phyloP scores from a whole-genome alignment of 2,797 vertebrate genomes.

The Paramormyrops hopkinsi region DNA sequence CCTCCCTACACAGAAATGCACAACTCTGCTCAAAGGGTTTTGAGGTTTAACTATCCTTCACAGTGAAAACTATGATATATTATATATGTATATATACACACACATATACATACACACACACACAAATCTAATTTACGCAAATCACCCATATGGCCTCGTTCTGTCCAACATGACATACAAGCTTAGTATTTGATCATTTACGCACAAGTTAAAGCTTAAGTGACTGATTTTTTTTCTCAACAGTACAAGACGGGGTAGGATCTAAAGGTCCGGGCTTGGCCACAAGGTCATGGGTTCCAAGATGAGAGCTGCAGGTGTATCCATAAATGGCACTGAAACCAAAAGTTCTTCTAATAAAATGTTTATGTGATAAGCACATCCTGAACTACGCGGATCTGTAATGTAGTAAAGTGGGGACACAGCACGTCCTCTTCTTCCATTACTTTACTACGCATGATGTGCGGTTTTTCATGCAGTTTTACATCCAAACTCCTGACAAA shows the following conservation, averaged over 20 bases:
- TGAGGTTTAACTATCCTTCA: neutral
- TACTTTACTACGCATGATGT: neutral
- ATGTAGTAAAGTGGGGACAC: neutral
- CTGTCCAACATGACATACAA: neutral
- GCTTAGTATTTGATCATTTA: neutral
- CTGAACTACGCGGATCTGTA: neutral
- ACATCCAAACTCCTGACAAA: neutral
- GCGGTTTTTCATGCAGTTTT: neutral
- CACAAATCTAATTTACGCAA: neutral
- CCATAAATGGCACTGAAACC: neutral
- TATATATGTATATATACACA: neutral
- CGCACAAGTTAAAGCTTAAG: neutral
- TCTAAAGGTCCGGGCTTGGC: neutral
- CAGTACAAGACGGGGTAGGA: neutral
- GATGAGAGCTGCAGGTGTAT: neutral
- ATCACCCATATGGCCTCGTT: neutral
- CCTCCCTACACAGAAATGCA: neutral
- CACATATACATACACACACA: neutral
- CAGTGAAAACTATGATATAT: neutral
- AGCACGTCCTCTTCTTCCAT: neutral
- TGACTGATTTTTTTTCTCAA: neutral
- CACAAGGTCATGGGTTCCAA: neutral
- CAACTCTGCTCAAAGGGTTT: neutral
- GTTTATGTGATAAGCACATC: neutral
- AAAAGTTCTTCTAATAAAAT: neutral